Evolutionary conservation across 2,888 invertebrate genomes (phyloP).

Genomic region (Apocheima hispidaria): DNA sequence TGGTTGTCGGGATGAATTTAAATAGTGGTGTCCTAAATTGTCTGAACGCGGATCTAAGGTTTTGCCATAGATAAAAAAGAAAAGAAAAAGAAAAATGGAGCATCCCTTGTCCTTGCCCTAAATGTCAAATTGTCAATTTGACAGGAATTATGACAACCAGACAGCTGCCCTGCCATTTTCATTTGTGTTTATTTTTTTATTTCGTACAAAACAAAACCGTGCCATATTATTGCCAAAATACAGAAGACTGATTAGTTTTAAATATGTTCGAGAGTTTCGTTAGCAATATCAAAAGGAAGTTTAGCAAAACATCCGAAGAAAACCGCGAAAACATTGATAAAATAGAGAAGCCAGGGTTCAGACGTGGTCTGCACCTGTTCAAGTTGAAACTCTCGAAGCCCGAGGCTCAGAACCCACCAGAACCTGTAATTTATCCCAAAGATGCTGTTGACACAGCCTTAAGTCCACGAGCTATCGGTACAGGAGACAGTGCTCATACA

Average conservation of each 20-base stretch:
- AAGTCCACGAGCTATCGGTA: slow-evolving; percentile 85
- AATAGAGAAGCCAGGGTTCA: slow-evolving; percentile 67
- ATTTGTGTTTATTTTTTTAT: slow-evolving; percentile 47
- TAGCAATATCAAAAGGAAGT: slow-evolving; percentile 75
- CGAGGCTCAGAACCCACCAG: slow-evolving; percentile 53
- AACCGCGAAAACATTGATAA: slow-evolving; percentile 55
- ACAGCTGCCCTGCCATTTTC: slow-evolving; percentile 32
- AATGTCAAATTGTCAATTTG: slow-evolving; percentile 69
- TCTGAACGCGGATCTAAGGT: slow-evolving; percentile 3
- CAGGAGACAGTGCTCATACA: slow-evolving; percentile 73
- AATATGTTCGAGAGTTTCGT: slow-evolving; percentile 81
- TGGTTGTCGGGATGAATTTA: not conserved
- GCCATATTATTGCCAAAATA: slow-evolving; percentile 75
- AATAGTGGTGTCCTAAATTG: slow-evolving; percentile 3
- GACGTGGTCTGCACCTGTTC: slow-evolving; percentile 68
- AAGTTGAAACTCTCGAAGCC: slow-evolving; percentile 69
- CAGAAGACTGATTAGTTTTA: slow-evolving; percentile 77
- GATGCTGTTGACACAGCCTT: slow-evolving; percentile 67
- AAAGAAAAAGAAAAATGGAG: slow-evolving; percentile 64
- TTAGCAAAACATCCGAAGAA: slow-evolving; percentile 71
- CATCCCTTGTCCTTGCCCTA: slow-evolving; percentile 76
- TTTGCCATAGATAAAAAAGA: slow-evolving; percentile 50
- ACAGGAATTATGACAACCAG: slow-evolving; percentile 62
- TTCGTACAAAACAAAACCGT: slow-evolving; percentile 62
- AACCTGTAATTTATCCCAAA: slow-evolving; percentile 64